Conservation (phyloP, 2,113 vertebrate genomes). For the Salminus brasiliensis region DNA sequence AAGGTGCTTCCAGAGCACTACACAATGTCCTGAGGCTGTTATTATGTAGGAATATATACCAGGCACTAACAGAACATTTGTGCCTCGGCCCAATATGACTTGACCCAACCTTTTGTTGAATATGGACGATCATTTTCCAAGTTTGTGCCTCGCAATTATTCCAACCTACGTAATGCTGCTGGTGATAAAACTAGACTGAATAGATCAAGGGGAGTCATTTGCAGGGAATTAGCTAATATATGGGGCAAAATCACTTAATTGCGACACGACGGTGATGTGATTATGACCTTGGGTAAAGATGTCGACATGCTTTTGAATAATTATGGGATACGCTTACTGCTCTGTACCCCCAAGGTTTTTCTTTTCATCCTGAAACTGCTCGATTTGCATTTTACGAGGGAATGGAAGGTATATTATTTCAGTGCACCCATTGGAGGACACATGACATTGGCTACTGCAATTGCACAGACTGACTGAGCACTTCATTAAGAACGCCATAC, state of each 20-base stretch:
- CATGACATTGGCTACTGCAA: neutral
- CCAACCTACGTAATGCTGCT: too few relatives aligned
- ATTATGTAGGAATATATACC: too few relatives aligned
- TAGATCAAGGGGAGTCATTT: slow-evolving; percentile 4
- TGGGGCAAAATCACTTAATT: slow-evolving; percentile 26
- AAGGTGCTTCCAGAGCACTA: too few relatives aligned
- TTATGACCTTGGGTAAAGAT: slow-evolving; percentile 8
- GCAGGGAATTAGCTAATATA: slow-evolving; percentile 16
- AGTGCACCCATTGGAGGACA: neutral
- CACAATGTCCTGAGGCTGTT: too few relatives aligned
- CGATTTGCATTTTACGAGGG: neutral
- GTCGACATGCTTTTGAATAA: slow-evolving; percentile 9
- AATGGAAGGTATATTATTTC: neutral
- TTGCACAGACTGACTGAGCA: too few relatives aligned
- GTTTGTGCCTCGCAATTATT: neutral
- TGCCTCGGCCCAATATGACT: too few relatives aligned
- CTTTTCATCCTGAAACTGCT: neutral
- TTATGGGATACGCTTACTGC: slow-evolving; percentile 1
- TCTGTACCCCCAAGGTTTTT: slow-evolving; percentile 3
- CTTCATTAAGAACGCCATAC: too few relatives aligned
- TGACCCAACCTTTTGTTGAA: too few relatives aligned
- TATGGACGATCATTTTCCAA: neutral
- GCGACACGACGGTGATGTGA: slow-evolving; percentile 19
- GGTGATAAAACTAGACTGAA: too few relatives aligned
- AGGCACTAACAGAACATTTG: too few relatives aligned